Evolutionary conservation across 2,113 vertebrate genomes (phyloP).

Genomic region (Neomonachus schauinslandi): DNA sequence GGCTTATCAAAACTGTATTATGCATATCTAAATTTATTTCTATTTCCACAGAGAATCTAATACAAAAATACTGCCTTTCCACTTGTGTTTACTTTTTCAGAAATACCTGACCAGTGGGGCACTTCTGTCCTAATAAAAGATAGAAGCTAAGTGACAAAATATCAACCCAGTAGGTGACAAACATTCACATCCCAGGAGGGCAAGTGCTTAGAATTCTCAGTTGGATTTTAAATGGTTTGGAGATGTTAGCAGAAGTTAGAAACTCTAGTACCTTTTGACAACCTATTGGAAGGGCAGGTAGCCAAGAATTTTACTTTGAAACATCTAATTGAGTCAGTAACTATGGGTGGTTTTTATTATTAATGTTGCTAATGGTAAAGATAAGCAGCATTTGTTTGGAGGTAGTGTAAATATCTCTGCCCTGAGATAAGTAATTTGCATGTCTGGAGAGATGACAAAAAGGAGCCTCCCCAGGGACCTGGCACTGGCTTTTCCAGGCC

Average conservation of each 20-base stretch:
- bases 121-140: background rate
- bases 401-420: background rate
- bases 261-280: slow-evolving; percentile 57
- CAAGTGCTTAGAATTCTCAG: slow-evolving; percentile 18
- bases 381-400: slow-evolving; percentile 50
- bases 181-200: background rate
- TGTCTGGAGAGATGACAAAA: slow-evolving; percentile 51
- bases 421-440: slow-evolving; percentile 44
- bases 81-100: slow-evolving; percentile 7
- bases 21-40: slow-evolving; percentile 30
- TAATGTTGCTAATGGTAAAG: slow-evolving; percentile 6
- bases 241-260: slow-evolving; percentile 22
- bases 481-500: background rate
- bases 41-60: slow-evolving; percentile 31
- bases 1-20: background rate
- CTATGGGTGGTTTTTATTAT: background rate
- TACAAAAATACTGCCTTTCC: slow-evolving; percentile 41
- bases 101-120: background rate
- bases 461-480: background rate
- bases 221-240: background rate
- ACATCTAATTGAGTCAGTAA: slow-evolving; percentile 37
- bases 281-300: background rate
- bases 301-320: slow-evolving; percentile 57
- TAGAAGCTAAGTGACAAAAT: background rate
- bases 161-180: slow-evolving; percentile 26